Evolutionary conservation across 2,113 vertebrate species (phyloP), one percentile per base, ranked within the genome.

Genomic region (Calyptomena viridis): DNA sequence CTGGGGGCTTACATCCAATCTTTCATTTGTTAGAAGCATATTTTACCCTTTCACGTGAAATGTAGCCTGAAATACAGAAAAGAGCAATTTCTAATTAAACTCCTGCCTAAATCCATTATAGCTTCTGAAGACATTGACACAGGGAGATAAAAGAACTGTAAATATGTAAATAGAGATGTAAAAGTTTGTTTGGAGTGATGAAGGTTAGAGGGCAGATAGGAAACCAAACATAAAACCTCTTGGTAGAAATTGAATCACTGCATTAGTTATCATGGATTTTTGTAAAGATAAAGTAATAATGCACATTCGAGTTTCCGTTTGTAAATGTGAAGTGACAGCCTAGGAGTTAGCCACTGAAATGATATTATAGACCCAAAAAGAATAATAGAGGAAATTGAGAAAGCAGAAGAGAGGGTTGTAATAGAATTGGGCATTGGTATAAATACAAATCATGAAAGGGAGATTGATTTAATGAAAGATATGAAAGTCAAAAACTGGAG

Each of bases 301-400:
- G 35, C 64, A 42, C 91, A 28, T 66, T 82, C 71, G 31, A 62
- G 46, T 93, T 92, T 84, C 58, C 15, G 56, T 59, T 96, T 25
- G 22, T 89, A 96, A 96, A 96, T 94, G 75, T 33, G 30, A 97
- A 96, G 80, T 92, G 94, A 91, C 82, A 95, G 93, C 56, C 90
- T 77, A 24, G 64, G 95, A 84, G 86, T 95, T 85, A 71, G 79
- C 42, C 83, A 44, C 89, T 52, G 69, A 91, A 95, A 92, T 75
- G 14, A n/a, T 79, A 90, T 96, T 95, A 89, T 37, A 63, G 60
- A 75, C 69, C 94, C 37, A 49, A 89, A 79, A 94, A 93, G 86
- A 87, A 90, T 68, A 84, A 56, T 58, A 59, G 85, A 87, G 93
- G 67, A 96, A 97, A 92, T 55, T 81, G 93, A 89, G 86, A 94